These are phyloP conservation scores for Galerucella calmariensis DNA, from an alignment of 2,888 invertebrate genomes.

Conservation along the genomic window DNA sequence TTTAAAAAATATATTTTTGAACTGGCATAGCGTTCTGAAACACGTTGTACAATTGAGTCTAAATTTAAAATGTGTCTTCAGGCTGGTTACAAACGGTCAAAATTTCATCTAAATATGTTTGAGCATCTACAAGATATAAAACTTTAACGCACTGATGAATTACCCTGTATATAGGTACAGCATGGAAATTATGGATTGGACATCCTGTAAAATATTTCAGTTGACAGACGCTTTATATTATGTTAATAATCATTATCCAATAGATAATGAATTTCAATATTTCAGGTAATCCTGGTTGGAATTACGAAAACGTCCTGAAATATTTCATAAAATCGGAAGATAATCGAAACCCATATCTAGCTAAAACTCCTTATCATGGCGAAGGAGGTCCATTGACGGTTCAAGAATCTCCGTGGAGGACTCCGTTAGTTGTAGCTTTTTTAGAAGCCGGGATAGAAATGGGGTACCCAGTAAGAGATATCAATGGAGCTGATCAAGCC, in stretches of 20 bases:
- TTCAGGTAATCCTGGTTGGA: conserved; percentile 88
- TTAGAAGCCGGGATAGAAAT: conserved; percentile 84
- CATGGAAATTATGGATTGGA: too few species aligned
- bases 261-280: neutral
- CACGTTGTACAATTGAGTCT: too few species aligned
- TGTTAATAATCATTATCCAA: neutral
- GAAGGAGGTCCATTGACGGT: conserved; percentile 78
- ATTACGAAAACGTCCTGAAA: conserved; percentile 82
- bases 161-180: too few species aligned
- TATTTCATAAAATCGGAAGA: conserved; percentile 94
- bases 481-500: conserved; percentile 83
- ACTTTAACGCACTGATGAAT: too few species aligned
- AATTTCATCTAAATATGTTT: too few species aligned
- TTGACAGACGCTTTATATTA: too few species aligned
- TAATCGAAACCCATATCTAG: conserved; percentile 85
- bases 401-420: conserved; percentile 87
- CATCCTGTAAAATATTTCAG: too few species aligned
- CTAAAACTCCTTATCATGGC: conserved; percentile 76
- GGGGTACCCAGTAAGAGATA: conserved; percentile 79
- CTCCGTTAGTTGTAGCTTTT: conserved; percentile 84
- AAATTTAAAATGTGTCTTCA: too few species aligned
- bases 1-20: too few species aligned
- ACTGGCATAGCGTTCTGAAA: too few species aligned
- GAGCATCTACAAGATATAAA: too few species aligned
- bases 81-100: too few species aligned